Evolutionary conservation across 2,888 invertebrate genomes (phyloP).

Genomic region (Dermolepida albohirtum): DNA sequence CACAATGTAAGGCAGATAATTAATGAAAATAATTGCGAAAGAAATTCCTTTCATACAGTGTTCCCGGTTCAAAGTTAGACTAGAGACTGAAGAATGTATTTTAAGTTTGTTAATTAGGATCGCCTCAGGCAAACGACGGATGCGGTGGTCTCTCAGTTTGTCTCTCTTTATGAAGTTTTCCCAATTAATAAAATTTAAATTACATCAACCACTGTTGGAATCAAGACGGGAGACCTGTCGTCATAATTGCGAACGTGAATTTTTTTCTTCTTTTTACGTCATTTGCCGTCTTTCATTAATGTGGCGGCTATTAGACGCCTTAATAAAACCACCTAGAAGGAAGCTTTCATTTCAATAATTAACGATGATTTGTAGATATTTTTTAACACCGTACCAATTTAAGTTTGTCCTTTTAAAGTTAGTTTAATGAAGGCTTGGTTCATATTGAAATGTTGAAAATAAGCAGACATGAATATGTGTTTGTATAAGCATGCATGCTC

Average conservation of each 20-base stretch:
- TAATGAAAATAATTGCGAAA: slow-evolving; percentile 34
- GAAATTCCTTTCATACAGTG: slow-evolving; percentile 31
- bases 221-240: slow-evolving; percentile 11
- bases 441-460: too few species aligned
- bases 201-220: slow-evolving; percentile 19
- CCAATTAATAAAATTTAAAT: slow-evolving; percentile 36
- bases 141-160: slow-evolving; percentile 27
- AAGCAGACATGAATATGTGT: too few species aligned
- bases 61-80: slow-evolving; percentile 9
- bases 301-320: slow-evolving; percentile 15
- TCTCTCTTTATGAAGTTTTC: slow-evolving; percentile 32
- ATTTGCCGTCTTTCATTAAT: slow-evolving; percentile 26
- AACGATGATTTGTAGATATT: slow-evolving; percentile 5
- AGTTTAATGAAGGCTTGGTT: too few species aligned
- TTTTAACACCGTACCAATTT: not conserved
- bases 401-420: too few species aligned
- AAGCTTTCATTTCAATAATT: not conserved
- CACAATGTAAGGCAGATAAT: slow-evolving; percentile 21
- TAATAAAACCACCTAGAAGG: slow-evolving; percentile 3
- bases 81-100: slow-evolving; percentile 24
- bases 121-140: slow-evolving; percentile 45
- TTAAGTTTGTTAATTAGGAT: slow-evolving; percentile 47
- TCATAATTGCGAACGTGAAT: slow-evolving; percentile 14
- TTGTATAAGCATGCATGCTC: too few species aligned
- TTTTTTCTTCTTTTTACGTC: slow-evolving; percentile 20